Conservation (phyloP, 53 echinoderm and acorn worm genomes). For the Actinopyga echinites region DNA sequence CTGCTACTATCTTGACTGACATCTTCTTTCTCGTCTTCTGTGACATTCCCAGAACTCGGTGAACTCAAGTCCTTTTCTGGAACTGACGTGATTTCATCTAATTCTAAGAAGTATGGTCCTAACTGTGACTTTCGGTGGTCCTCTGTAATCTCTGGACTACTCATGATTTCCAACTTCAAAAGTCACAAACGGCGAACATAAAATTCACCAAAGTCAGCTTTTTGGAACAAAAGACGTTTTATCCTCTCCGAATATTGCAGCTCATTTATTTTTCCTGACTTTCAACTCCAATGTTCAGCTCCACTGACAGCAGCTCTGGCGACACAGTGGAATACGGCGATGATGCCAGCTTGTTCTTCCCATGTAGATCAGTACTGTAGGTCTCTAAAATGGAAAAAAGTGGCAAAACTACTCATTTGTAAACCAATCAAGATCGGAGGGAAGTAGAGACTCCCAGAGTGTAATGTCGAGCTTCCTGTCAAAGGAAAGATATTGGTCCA, state of each 20-base stretch:
- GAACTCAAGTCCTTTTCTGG: constrained; percentile 14
- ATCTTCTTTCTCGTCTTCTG: constrained; percentile 25
- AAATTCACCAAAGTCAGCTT: neutral
- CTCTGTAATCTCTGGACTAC: neutral
- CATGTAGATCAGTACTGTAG: too few relatives aligned
- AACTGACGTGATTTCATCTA: neutral
- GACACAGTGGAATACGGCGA: too few relatives aligned
- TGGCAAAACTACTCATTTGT: too few relatives aligned
- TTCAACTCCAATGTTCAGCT: too few relatives aligned
- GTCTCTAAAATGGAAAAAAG: too few relatives aligned
- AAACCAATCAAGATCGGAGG: neutral
- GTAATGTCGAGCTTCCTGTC: constrained; percentile 22
- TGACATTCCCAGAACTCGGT: constrained; percentile 11
- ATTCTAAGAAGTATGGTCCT: constrained; percentile 15
- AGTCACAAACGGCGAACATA: neutral
- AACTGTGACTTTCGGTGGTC: constrained; percentile 31
- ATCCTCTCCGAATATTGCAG: too few relatives aligned
- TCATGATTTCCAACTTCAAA: constrained; percentile 4
- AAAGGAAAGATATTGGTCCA: constrained; percentile 14
- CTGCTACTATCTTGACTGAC: neutral
- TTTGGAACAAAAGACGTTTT: neutral
- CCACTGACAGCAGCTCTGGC: too few relatives aligned
- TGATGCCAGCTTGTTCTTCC: too few relatives aligned
- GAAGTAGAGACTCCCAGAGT: neutral
- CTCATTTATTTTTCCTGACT: too few relatives aligned